A percentile compares a stretch with the other conserved stretches of the same genome.
Conservation (phyloP, 2,113 vertebrate species). For the Dipodomys merriami region DNA sequence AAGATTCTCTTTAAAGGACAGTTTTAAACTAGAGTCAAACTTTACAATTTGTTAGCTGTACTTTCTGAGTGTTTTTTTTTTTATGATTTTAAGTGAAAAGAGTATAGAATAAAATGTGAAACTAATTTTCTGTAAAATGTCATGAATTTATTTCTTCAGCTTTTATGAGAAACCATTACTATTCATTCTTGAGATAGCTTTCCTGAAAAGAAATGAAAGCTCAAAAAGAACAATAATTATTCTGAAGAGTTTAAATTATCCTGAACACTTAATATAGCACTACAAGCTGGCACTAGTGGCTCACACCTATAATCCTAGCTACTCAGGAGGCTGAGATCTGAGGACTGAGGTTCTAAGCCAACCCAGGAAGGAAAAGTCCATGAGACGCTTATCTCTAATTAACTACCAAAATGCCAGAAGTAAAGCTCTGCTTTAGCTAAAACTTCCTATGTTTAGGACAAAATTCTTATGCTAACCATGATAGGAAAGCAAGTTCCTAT, state of each 20-base stretch:
- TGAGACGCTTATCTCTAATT: no score
- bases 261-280: neutral
- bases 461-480: no score
- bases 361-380: no score
- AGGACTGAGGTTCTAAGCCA: no score
- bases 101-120: neutral
- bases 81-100: conserved; percentile 24
- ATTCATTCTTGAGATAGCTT: neutral
- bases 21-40: neutral
- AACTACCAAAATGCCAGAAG: no score
- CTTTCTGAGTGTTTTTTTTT: neutral
- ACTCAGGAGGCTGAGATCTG: no score
- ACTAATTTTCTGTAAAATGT: conserved; percentile 12
- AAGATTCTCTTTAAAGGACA: neutral
- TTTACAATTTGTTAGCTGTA: conserved; percentile 14
- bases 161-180: neutral
- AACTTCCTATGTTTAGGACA: no score
- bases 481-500: no score
- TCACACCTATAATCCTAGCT: no score
- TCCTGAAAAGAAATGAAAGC: neutral
- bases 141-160: conserved; percentile 12
- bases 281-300: neutral
- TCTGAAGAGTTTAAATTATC: neutral
- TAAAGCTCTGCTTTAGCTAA: no score
- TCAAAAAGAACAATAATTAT: neutral